phyloP scores from a whole-genome alignment of 2,888 invertebrate genomes.

The Deroplatys truncata region DNA sequence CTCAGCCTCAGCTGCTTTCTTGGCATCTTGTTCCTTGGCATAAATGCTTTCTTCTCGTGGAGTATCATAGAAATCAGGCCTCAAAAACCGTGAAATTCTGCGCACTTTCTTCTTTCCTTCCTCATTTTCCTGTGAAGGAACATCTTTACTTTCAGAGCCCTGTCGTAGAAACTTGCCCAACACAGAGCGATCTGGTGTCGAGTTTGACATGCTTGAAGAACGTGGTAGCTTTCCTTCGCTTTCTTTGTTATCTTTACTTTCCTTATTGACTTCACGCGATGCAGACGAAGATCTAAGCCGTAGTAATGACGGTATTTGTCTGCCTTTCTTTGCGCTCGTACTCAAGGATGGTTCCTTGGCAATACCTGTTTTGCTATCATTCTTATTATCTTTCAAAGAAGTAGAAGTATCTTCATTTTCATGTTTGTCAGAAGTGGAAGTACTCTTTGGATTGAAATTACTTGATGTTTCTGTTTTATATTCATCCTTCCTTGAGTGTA shows the following conservation, averaged over 20 bases:
- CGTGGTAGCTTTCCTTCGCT: neutral
- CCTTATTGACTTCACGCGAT: neutral
- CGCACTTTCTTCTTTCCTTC: conserved; percentile 43
- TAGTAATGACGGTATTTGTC: conserved; percentile 10
- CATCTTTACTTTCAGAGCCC: conserved; percentile 40
- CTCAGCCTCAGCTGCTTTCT: conserved; percentile 25
- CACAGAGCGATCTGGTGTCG: conserved; percentile 51
- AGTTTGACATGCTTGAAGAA: neutral
- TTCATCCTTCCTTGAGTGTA: neutral
- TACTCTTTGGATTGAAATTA: neutral
- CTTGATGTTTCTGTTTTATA: neutral
- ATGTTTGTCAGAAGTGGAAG: neutral
- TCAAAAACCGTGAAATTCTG: conserved; percentile 67
- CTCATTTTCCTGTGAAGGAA: neutral
- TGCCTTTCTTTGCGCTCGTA: neutral
- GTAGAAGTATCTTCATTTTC: neutral
- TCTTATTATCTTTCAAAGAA: no score
- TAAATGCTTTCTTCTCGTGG: conserved; percentile 63
- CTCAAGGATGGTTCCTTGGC: neutral
- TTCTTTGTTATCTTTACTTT: neutral
- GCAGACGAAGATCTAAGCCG: conserved; percentile 3
- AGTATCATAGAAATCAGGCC: conserved; percentile 74
- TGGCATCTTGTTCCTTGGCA: conserved; percentile 46
- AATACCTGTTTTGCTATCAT: neutral
- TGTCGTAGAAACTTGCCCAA: conserved; percentile 55